Base-by-base conservation (phyloP, 2,888 invertebrate species). In the Drosophila dives region DNA sequence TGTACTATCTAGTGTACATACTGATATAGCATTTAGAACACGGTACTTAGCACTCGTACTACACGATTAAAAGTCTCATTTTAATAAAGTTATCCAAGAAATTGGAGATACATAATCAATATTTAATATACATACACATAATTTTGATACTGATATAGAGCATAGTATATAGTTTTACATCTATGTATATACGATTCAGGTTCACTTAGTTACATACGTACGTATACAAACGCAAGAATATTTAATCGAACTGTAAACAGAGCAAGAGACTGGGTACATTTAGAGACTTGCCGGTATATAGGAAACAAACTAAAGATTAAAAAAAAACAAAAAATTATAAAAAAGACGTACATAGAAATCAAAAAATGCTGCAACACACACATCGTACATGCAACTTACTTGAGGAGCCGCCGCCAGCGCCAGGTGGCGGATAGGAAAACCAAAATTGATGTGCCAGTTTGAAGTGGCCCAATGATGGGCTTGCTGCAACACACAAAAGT, bases 401-500 rank as follows among this genome's bases (percentile, higher is more conserved):
- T 91, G 94, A 94, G 91, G 94, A 94, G 90, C 94, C 94, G 91
- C 95, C 94, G 92, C 95, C 95, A 94, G 96, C 96, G 94, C 96
- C 95, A 90, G 96, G 96, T 91, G 96, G 96, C 94, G 96, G 96
- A 94, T 96, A 96, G 75, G 96, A 96, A 92, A 96, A 96, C 96
- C 96, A 96, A 94, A 96, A 96, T 94, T 96, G 96, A 94, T 96
- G 96, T 94, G 96, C 96, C 96, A 96, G 96, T 94, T 96, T 96
- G 94, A 93, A 78, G 73, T 91, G 91, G 92, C 92, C 92, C 92
- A 90, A 82, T 61, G 68, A 77, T 80, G 92, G 92, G 92, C 91
- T 93, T 84, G 87, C 93, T 93, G 90, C 59, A 87, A 84, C 65
- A 64, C 1, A 61, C 29, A 45, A 48, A 26, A 51, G 0, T 34